phyloP scores from a whole-genome alignment of 2,797 vertebrate species.

The Acrocephalus scirpaceus region DNA sequence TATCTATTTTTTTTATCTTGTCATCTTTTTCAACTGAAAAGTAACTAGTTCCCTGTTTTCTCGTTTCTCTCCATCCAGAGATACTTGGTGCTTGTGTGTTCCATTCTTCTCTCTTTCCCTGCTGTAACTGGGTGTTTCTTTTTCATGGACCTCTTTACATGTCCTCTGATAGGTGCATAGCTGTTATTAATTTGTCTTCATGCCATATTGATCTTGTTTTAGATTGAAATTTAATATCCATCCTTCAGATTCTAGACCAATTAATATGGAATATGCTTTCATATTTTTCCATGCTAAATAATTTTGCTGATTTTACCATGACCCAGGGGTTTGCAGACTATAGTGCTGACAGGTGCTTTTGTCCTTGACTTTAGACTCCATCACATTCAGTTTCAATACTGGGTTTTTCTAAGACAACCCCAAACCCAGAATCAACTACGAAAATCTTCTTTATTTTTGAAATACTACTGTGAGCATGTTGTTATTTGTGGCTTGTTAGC shows the following conservation, averaged over 20 bases:
- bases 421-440: background rate
- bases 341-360: background rate
- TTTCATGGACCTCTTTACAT: background rate
- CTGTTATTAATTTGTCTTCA: background rate
- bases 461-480: background rate
- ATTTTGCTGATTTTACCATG: background rate
- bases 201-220: background rate
- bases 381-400: background rate
- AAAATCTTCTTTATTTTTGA: background rate
- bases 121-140: background rate
- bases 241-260: background rate
- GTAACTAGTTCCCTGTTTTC: background rate
- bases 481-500: background rate
- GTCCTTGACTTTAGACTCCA: background rate
- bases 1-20: background rate
- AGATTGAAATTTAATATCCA: background rate
- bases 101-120: background rate
- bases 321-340: background rate
- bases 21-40: background rate
- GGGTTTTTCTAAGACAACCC: background rate
- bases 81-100: background rate
- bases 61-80: background rate
- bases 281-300: background rate
- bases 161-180: background rate
- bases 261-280: background rate